phyloP scores from a whole-genome alignment of 1,140 invertebrate genomes.

The Drosophila tropicalis region DNA sequence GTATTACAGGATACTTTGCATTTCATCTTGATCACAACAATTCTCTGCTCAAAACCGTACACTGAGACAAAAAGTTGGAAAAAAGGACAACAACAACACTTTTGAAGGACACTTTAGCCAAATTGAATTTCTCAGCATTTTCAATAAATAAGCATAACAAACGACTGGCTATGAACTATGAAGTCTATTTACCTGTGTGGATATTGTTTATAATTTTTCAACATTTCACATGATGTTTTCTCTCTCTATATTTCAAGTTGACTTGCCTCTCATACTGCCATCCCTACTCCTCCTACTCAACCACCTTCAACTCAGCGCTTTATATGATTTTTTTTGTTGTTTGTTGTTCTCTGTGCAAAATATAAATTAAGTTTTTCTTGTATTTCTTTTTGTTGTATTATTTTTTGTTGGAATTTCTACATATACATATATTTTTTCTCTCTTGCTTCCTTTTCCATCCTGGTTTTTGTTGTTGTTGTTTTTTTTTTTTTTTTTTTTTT shows the following conservation, averaged over 20 bases:
- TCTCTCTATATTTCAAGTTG: background rate
- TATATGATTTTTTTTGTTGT: constrained; percentile 43
- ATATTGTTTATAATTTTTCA: background rate
- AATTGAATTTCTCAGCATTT: no score
- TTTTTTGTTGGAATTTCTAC: constrained; percentile 25
- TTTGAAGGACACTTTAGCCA: no score
- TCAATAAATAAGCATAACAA: no score
- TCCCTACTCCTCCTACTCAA: background rate
- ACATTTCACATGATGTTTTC: background rate
- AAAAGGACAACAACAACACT: no score
- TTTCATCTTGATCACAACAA: no score
- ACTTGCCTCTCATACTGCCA: background rate
- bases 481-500: constrained; percentile 31
- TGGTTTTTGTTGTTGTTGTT: constrained; percentile 21
- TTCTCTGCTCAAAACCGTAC: no score
- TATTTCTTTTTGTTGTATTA: constrained; percentile 26
- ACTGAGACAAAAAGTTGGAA: no score
- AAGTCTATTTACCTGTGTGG: no score
- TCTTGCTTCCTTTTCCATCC: constrained; percentile 28
- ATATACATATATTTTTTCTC: background rate
- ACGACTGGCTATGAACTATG: no score
- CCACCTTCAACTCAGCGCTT: constrained; percentile 3
- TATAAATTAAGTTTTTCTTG: constrained; percentile 72
- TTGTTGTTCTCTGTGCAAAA: constrained; percentile 57
- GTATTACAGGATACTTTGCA: no score